These are phyloP conservation scores for Phortica okadai DNA, from an alignment of 2,888 invertebrate genomes.

Conservation along the genomic window DNA sequence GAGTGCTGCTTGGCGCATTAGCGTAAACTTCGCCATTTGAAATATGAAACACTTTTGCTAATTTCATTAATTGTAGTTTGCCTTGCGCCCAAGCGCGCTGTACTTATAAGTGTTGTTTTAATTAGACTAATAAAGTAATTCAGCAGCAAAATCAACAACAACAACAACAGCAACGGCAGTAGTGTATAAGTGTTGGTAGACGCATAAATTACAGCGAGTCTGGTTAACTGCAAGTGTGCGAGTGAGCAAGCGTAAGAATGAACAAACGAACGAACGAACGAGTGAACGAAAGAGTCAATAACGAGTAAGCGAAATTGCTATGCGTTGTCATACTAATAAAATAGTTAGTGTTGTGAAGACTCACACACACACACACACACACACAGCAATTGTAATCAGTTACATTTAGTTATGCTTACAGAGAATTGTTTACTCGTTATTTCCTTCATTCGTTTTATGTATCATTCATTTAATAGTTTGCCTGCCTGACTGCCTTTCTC, in stretches of 20 bases:
- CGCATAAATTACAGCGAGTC: too few species aligned
- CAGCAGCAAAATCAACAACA: conserved; percentile 54
- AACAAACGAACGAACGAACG: background rate
- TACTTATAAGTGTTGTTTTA: conserved; percentile 63
- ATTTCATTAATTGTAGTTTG: conserved; percentile 64
- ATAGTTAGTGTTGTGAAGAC: background rate
- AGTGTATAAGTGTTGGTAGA: conserved; percentile 26
- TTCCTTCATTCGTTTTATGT: too few species aligned
- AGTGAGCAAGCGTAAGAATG: background rate
- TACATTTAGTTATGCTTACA: too few species aligned
- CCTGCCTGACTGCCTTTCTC: background rate
- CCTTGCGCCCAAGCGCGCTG: conserved; percentile 43
- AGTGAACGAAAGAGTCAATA: too few species aligned
- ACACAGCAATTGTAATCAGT: too few species aligned
- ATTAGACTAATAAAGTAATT: conserved; percentile 70
- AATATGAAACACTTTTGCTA: conserved; percentile 50
- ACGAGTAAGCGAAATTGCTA: too few species aligned
- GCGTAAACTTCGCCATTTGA: background rate
- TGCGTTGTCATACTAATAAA: background rate
- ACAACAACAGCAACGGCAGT: too few species aligned
- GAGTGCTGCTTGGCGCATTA: too few species aligned
- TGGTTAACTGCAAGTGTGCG: background rate
- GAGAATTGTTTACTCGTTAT: too few species aligned
- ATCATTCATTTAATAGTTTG: background rate
- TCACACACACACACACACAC: background rate